Conservation (phyloP, 2,113 vertebrate genomes). For the Kobus ellipsiprymnus region DNA sequence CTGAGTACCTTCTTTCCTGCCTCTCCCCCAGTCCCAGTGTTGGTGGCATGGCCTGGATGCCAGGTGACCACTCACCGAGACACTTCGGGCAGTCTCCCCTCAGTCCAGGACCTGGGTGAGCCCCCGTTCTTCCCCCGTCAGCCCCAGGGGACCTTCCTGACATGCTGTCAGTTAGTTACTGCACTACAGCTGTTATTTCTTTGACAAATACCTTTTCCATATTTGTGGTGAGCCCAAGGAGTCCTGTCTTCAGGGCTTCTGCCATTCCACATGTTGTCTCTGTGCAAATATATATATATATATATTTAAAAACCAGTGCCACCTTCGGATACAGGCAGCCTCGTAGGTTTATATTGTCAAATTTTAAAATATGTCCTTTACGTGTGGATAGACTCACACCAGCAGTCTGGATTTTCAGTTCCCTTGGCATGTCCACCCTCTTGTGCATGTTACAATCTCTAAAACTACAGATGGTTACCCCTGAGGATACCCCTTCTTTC, state of each 20-base stretch:
- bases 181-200: background rate
- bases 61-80: too few species aligned
- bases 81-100: background rate
- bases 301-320: too few species aligned
- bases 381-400: too few species aligned
- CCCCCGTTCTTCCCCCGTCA: background rate
- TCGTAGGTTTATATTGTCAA: background rate
- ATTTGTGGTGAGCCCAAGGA: background rate
- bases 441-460: background rate
- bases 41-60: background rate
- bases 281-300: background rate
- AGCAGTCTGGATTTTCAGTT: background rate
- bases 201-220: background rate
- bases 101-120: background rate
- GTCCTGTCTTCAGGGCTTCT: background rate
- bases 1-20: too few species aligned
- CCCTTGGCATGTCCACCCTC: background rate
- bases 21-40: fast-evolving
- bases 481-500: background rate
- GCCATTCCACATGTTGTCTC: background rate
- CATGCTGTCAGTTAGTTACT: background rate
- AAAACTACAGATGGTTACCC: background rate
- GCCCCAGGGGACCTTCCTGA: background rate
- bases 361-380: background rate
- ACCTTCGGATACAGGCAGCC: background rate